These are phyloP conservation scores for Pachydiplax longipennis DNA, from an alignment of 2,888 invertebrate genomes.

Conservation along the genomic window DNA sequence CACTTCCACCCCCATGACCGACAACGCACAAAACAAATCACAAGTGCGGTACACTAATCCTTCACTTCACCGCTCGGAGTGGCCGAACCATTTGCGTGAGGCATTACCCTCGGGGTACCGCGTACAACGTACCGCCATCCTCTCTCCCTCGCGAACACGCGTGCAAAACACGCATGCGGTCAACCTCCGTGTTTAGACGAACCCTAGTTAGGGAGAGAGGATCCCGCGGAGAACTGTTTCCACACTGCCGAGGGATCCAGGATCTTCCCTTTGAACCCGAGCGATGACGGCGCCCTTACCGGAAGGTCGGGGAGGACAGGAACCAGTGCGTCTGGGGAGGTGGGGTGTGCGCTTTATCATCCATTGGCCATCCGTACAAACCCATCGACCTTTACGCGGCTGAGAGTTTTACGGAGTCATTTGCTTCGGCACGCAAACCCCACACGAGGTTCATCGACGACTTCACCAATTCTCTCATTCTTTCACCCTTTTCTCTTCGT, in stretches of 20 bases:
- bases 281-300: conserved; percentile 8
- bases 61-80: neutral
- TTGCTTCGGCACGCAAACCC: conserved; percentile 32
- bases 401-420: conserved; percentile 28
- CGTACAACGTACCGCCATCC: neutral
- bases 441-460: neutral
- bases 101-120: neutral
- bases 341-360: neutral
- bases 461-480: neutral
- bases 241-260: neutral
- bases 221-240: neutral
- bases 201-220: neutral
- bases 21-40: neutral
- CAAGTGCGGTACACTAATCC: neutral
- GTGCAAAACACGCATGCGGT: neutral
- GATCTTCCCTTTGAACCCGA: neutral
- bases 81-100: neutral
- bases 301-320: conserved; percentile 12
- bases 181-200: neutral
- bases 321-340: neutral
- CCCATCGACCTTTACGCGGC: conserved; percentile 27
- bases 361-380: neutral
- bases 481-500: neutral
- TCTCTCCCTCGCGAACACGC: neutral
- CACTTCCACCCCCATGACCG: conserved; percentile 6